Percentiles rank a stretch among this genome's conserved stretches.
These are phyloP conservation scores for Bovichtus variegatus DNA, from an alignment of 2,797 vertebrate genomes.

Conservation along the genomic window DNA sequence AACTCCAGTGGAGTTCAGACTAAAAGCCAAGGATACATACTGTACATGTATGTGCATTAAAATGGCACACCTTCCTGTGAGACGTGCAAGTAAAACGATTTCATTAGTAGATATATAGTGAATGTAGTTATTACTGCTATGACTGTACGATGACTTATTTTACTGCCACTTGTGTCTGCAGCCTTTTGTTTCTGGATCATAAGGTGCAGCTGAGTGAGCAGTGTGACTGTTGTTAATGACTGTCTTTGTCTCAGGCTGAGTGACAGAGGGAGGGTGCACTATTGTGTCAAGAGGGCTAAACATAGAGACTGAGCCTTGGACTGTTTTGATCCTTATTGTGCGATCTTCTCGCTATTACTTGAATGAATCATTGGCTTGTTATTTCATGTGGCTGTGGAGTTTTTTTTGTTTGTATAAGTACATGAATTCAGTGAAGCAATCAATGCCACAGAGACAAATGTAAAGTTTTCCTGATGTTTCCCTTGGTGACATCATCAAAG, in stretches of 20 bases:
- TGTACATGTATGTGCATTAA: constrained; percentile 38
- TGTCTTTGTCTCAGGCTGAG: constrained; percentile 55
- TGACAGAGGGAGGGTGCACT: constrained; percentile 52
- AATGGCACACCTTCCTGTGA: constrained; percentile 27
- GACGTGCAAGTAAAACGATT: constrained; percentile 42
- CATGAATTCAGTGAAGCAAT: constrained; percentile 46
- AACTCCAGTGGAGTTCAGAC: constrained; percentile 26
- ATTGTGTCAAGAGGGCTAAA: constrained; percentile 48
- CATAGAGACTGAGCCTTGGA: constrained; percentile 32
- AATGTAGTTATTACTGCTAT: constrained; percentile 52
- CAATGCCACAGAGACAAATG: constrained; percentile 55
- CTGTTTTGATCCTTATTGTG: constrained; percentile 36
- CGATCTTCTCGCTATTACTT: constrained; percentile 23
- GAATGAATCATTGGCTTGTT: constrained; percentile 53
- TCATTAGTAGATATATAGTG: constrained; percentile 26
- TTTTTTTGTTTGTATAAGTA: constrained; percentile 49
- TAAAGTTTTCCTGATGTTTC: constrained; percentile 71
- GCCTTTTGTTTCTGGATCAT: constrained; percentile 48
- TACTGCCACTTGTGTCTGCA: constrained; percentile 39
- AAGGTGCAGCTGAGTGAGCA: constrained; percentile 45
- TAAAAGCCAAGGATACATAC: constrained; percentile 30
- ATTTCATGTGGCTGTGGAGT: constrained; percentile 64
- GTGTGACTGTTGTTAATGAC: constrained; percentile 48
- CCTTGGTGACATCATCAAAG: constrained; percentile 79
- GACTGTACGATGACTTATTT: constrained; percentile 40